phyloP scores from a whole-genome alignment of 2,797 vertebrate species.

The Prionace glauca region DNA sequence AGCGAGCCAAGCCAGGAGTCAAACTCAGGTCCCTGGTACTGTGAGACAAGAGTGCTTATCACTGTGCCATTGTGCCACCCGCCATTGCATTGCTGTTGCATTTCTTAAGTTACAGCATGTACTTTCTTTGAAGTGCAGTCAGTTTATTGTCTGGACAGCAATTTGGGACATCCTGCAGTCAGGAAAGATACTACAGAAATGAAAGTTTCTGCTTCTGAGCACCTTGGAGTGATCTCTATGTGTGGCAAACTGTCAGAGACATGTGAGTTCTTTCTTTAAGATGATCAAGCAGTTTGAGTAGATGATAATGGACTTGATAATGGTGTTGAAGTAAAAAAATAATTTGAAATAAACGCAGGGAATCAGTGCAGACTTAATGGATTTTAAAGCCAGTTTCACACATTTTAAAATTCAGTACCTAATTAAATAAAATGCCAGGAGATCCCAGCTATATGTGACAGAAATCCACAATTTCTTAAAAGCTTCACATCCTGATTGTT shows the following conservation, averaged over 20 bases:
- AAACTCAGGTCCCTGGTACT: too few relatives aligned
- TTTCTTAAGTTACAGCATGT: not conserved
- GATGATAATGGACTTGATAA: too few relatives aligned
- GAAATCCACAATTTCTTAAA: not conserved
- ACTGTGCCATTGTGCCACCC: too few relatives aligned
- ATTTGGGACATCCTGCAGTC: not conserved
- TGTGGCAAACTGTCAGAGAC: not conserved
- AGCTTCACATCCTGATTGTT: too few relatives aligned
- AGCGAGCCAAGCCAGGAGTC: too few relatives aligned
- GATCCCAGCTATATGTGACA: not conserved
- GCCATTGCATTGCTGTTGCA: not conserved
- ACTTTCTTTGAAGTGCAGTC: not conserved
- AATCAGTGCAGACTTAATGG: not conserved
- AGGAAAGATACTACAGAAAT: not conserved
- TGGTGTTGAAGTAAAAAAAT: not conserved
- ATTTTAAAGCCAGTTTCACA: not conserved
- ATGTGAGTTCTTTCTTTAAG: not conserved
- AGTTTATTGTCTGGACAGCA: not conserved
- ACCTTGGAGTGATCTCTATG: too few relatives aligned
- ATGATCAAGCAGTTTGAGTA: not conserved
- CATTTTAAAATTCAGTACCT: not conserved
- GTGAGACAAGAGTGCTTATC: too few relatives aligned
- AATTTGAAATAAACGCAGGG: not conserved
- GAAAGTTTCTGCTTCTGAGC: not conserved
- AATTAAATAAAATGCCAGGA: not conserved